Evolutionary conservation across 2,797 vertebrate genomes (phyloP), one percentile per base, ranked within the genome.

Genomic region (Squalus acanthias): DNA sequence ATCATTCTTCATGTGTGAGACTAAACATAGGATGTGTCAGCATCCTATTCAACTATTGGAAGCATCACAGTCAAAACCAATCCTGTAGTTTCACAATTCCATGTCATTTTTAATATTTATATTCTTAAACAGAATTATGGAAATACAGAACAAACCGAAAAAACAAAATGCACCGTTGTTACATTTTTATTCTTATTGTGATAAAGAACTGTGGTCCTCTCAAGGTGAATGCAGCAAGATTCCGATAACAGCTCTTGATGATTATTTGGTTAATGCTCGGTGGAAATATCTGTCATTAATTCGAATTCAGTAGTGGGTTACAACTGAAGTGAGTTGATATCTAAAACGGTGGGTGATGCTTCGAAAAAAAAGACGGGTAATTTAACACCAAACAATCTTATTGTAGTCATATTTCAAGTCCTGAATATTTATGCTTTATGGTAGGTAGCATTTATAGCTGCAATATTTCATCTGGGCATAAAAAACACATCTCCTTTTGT

Each of bases 381-480:
- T 95, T 95, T 76, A 76, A 95, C 70, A 95, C 70, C 69, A 76
- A 76, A 57, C 50, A 76, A 53, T 53, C 50, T 76, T 53, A 72
- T n/a, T 95, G 7, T 20, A 76, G 46, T 76, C 70, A 95, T 95
- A 57, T 74, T 95, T 95, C 70, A 95, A 95, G 94, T 76, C 70
- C 53, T 33, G 24, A 76, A 60, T 76, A 74, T 95, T 95, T 95
- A 39, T 70, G 29, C 72, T 95, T 95, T 72, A 76, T 95, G 53
- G 50, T 50, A 95, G 69, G 24, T 60, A 76, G 15, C 6, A 76
- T 57, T 95, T 76, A 76, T 60, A 76, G 94, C 50, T 57, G 26
- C 50, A 60, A 57, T 74, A 95, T 95, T 72, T 95, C 70, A 76
- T 95, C 29, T 57, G 46, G 50, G 15, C 50, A 76, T 72, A 57